Evolutionary conservation across 2,113 vertebrate species (phyloP).

Genomic region (Callocephalon fimbriatum): DNA sequence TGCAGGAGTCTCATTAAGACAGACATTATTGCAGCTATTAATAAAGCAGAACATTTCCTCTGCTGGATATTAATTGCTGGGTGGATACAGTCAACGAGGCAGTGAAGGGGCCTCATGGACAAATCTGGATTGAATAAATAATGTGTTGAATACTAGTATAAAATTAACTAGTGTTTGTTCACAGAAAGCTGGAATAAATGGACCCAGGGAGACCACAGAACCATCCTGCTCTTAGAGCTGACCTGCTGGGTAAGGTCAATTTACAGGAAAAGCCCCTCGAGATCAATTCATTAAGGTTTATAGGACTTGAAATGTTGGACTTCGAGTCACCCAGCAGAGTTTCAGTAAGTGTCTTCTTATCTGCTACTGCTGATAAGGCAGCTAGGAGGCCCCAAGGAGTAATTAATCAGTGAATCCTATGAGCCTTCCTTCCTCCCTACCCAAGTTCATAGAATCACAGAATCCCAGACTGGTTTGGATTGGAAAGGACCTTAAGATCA

Average conservation of each 20-base stretch:
- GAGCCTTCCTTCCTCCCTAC: neutral
- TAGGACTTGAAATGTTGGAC: neutral
- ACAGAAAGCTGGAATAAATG: neutral
- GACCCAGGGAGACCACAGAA: neutral
- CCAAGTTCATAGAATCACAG: neutral
- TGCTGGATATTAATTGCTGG: neutral
- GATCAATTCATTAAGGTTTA: neutral
- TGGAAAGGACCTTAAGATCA: neutral
- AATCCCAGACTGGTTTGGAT: neutral
- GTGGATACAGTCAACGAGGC: neutral
- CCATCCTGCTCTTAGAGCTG: too few species aligned
- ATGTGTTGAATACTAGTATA: neutral
- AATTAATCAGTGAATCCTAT: neutral
- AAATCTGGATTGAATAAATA: neutral
- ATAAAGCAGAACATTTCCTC: slow-evolving; percentile 45
- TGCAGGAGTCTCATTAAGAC: slow-evolving; percentile 27
- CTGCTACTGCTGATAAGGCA: neutral
- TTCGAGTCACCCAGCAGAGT: neutral
- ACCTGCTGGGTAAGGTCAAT: neutral
- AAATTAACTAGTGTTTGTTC: neutral
- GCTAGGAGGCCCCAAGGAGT: neutral
- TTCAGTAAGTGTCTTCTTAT: rapidly evolving
- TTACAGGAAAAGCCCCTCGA: neutral
- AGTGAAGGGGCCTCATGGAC: neutral
- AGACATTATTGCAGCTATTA: slow-evolving; percentile 14